A percentile compares a stretch with the other conserved stretches of the same genome.
These are phyloP conservation scores for Rhodophaea formosa DNA, from an alignment of 2,888 invertebrate genomes.

Conservation along the genomic window DNA sequence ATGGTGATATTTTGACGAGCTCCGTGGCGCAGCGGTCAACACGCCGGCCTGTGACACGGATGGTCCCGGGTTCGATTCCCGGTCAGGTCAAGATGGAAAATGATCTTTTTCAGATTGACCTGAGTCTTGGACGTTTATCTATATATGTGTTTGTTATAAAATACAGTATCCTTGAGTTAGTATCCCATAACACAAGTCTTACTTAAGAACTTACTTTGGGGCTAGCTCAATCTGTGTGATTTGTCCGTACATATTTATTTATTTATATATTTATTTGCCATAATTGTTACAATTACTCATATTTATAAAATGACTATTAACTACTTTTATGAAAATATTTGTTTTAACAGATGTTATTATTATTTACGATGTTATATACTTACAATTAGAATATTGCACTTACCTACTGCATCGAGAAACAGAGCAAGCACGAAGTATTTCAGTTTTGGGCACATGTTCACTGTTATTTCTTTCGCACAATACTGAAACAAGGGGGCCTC, in stretches of 20 bases:
- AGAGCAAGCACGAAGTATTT: conserved; percentile 40
- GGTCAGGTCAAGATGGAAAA: too few species aligned
- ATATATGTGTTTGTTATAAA: too few species aligned
- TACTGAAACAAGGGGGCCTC: conserved; percentile 37
- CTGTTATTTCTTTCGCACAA: conserved; percentile 42
- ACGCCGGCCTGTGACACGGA: too few species aligned
- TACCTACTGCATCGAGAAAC: conserved; percentile 42
- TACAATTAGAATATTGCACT: conserved; percentile 34
- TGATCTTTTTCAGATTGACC: too few species aligned
- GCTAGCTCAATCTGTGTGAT: too few species aligned
- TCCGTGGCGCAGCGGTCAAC: too few species aligned
- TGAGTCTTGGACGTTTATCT: too few species aligned
- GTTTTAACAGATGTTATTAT: conserved; percentile 3
- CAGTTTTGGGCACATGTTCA: conserved; percentile 38
- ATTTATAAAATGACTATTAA: neutral
- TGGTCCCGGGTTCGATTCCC: too few species aligned
- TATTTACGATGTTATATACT: neutral
- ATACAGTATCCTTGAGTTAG: too few species aligned
- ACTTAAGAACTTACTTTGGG: too few species aligned
- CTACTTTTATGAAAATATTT: neutral
- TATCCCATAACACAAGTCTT: too few species aligned
- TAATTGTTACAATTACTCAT: neutral
- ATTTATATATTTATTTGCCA: neutral
- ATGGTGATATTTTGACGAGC: neutral
- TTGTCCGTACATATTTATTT: too few species aligned